Evolutionary conservation across 2,888 invertebrate species (phyloP), one percentile per base, ranked within the genome.

Genomic region (Cheilosia scutellata): DNA sequence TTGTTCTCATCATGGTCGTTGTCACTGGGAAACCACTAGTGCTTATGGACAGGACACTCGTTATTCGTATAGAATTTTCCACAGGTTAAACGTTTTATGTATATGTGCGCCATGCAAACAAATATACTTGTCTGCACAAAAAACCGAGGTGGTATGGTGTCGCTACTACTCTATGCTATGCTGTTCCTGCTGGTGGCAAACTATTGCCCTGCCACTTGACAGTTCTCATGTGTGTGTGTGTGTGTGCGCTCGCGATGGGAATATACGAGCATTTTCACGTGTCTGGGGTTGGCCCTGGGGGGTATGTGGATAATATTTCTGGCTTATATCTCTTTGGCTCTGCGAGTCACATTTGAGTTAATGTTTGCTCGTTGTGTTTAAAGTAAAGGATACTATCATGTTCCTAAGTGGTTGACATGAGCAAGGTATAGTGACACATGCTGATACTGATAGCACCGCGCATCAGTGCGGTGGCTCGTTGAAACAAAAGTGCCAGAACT

Each of bases 11-110:
- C 37, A 37, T 37, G 37, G 37, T 37, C 11, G 53, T 62, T 75
- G 68, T 49, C 62, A 79, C 74, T 68, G 79, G 70, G 49, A 74
- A 62, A 44, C 72, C 57, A 66, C 66, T 44, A 57, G 49, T 62
- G 42, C 74, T 51, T 78, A 55, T 70, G 44, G 58, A 84, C 37
- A 11, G 37, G 37, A 37, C 37, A 37, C 37, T 37, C 20, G 20
- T 20, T n/a, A n/a, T n/a, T n/a, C 70, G 65, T 58, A 84, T 58
- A 63, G 63, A 58, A 84, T 84, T 84, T 84, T 84, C 79, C 83
- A 79, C 83, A 84, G 83, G 83, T 84, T 84, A 84, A 84, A 75
- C 79, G 63, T 29, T 84, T 75, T 58, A 75, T 20, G 20, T 79
- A 58, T 62, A 58, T 62, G 29, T 62, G 49, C 62, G 47, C 49